A percentile compares a stretch with the other conserved stretches of the same genome.
Evolutionary conservation across 2,797 vertebrate genomes (phyloP).

Genomic region (Falco peregrinus): DNA sequence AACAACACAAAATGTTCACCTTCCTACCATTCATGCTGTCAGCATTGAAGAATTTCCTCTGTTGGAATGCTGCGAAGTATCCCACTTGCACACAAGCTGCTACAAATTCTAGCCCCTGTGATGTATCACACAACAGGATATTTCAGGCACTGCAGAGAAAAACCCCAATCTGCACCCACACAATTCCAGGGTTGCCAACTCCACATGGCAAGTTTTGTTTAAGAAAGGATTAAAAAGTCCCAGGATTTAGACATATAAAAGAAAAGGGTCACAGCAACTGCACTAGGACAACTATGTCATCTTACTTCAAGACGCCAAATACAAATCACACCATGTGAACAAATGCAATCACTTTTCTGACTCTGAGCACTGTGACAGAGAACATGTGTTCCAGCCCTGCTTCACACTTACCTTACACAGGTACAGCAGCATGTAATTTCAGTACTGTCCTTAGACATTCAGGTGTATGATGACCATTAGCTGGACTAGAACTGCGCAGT

Average conservation of each 20-base stretch:
- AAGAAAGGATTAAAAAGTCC: background rate
- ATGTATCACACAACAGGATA: constrained; percentile 8
- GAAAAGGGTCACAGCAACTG: background rate
- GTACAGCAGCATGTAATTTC: background rate
- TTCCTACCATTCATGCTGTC: background rate
- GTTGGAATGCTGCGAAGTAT: background rate
- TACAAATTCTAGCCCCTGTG: constrained; percentile 5
- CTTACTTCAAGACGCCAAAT: background rate
- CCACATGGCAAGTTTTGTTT: background rate
- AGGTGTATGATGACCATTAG: background rate
- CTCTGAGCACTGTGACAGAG: background rate
- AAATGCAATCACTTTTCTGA: background rate
- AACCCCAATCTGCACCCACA: constrained; percentile 33
- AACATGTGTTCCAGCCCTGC: background rate
- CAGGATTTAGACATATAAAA: background rate
- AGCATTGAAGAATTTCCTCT: background rate
- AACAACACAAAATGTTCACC: background rate
- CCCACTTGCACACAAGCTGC: constrained; percentile 15
- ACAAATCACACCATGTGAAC: background rate
- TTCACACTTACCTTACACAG: background rate
- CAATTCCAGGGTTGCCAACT: background rate
- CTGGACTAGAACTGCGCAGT: background rate
- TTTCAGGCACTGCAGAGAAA: constrained; percentile 43
- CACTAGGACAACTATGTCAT: background rate
- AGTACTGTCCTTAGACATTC: background rate